Base-by-base conservation (phyloP, 2,797 vertebrate genomes). In the Enteromius paludinosus region DNA sequence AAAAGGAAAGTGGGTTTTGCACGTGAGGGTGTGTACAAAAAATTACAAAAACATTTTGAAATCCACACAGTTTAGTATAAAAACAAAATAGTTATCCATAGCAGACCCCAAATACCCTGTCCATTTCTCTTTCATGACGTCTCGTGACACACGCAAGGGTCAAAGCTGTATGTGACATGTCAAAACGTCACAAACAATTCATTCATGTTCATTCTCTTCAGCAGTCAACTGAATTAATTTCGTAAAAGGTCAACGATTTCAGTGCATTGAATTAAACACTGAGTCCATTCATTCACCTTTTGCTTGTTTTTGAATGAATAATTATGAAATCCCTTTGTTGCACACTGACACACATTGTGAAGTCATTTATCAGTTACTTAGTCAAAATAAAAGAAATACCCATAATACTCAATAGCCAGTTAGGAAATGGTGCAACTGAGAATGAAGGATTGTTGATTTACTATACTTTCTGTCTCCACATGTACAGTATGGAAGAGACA, bases 281-380 rank as follows among this genome's bases (percentile, higher is more conserved):
- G 64, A 56, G 41, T 52, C 72, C 73, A 81, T 88, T 88, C 83
- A 86, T 45, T 61, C 74, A 28, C 49, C 41, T n/a, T 45, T 35
- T 5, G 38, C 35, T 30, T 33, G 12, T 47, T 66, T 77, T 69
- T 54, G 25, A 71, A 86, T 82, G 65, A 66, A 49, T 47, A 82
- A 73, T 78, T 70, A 84, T 73, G 12, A 84, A 73, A 33, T 25
- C 72, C 30, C 61, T 81, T 72, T 65, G 18, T 49, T 71, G 28
- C 18, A 71, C 23, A 62, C 59, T 14, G 30, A 4, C 30, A 20
- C 49, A 23, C 72, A n/a, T n/a, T 52, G n/a, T 61, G 15, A 52
- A 49, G 45, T 62, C 28, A 20, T 65, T 59, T 28, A 74, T 78
- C 28, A 75, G 23, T 65, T 64, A 18, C 64, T 84, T 17, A 70